Evolutionary conservation across 2,888 invertebrate genomes (phyloP).

Genomic region (Phragmatobia fuliginosa): DNA sequence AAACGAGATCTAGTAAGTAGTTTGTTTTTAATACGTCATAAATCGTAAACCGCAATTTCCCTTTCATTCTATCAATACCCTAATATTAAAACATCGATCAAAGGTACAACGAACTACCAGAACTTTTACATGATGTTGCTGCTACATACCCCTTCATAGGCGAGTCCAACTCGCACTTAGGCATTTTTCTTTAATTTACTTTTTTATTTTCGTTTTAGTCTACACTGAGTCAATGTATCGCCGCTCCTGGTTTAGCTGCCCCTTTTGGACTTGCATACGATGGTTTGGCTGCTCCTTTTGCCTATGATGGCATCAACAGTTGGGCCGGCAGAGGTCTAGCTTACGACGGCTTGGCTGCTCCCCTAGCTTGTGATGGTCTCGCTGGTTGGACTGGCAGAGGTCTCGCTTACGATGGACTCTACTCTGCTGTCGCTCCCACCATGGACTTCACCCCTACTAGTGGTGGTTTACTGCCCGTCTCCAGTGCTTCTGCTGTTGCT

Average conservation of each 20-base stretch:
- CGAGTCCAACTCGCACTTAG: no score
- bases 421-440: conserved; percentile 27
- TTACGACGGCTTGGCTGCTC: conserved; percentile 12
- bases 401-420: conserved; percentile 28
- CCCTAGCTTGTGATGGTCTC: neutral
- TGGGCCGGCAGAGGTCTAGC: neutral
- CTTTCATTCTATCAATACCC: no score
- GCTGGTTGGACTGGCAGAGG: conserved; percentile 30
- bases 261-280: no score
- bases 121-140: no score
- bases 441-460: conserved; percentile 53
- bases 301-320: neutral
- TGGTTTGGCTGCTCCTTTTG: conserved; percentile 4
- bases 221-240: conserved; percentile 37
- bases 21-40: no score
- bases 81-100: no score
- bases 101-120: no score
- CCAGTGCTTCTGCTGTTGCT: conserved; percentile 26
- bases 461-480: conserved; percentile 48
- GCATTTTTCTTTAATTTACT: no score
- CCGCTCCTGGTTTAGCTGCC: conserved; percentile 18
- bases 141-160: no score
- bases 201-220: neutral
- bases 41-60: no score
- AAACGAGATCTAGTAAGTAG: no score